Evolutionary conservation across 1,140 invertebrate genomes (phyloP), one percentile per base, ranked within the genome.

Genomic region (Drosophila orena): DNA sequence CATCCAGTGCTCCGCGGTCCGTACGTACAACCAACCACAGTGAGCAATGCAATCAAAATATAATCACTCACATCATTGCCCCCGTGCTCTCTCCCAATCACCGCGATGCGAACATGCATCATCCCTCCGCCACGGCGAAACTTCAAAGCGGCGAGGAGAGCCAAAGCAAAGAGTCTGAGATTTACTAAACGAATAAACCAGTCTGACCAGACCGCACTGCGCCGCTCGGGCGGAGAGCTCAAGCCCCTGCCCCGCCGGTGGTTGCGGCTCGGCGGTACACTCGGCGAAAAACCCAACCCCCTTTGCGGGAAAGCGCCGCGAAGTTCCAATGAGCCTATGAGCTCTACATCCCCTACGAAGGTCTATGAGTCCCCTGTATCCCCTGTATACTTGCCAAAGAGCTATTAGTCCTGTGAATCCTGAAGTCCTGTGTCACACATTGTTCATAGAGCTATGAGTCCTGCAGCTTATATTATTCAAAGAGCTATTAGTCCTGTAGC

Each of bases 31-130:
- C 84, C 84, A 89, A 89, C 84, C 84, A 89, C 84, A 88, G 84
- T 88, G 83, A 88, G 83, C 83, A 89, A 88, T 88, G 83, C 84
- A 89, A 89, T 89, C 84, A 89, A 89, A 89, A 89, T 90, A 89
- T 89, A 89, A 89, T 89, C 84, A 89, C 84, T 89, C 84, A 89
- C 84, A 90, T 90, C 84, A 89, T 88, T 90, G 84, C 85, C 84
- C 84, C 84, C 85, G 85, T 89, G 85, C 84, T 89, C 84, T 84
- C 84, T 88, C 76, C 84, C 84, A 84, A 89, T 88, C 84, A 88
- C 84, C 84, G 79, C 85, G 77, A 89, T 80, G 84, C 85, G 79
- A 81, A 88, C 73, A 77, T 86, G 83, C 86, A 89, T 89, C 84
- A 89, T 84, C 84, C 84, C 84, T 84, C 80, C 74, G 61, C 81